These are phyloP conservation scores for Plectrocnemia conspersa DNA, from an alignment of 1,140 invertebrate genomes.

Conservation along the genomic window DNA sequence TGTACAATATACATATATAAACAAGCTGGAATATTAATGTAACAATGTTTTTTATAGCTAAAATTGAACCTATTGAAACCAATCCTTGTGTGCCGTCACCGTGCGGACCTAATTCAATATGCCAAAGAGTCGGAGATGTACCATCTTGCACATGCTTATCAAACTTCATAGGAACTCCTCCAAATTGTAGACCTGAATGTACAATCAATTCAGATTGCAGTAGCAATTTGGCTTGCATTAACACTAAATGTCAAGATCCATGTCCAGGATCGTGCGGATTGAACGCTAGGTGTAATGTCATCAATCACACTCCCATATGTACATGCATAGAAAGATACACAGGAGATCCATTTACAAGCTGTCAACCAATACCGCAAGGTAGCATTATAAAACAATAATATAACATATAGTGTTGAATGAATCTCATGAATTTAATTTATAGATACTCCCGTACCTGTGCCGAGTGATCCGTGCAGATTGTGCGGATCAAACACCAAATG, in stretches of 20 bases:
- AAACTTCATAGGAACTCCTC: conserved; percentile 56
- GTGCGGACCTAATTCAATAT: conserved; percentile 63
- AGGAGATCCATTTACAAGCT: conserved; percentile 63
- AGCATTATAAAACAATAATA: too few relatives aligned
- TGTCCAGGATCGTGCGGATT: conserved; percentile 65
- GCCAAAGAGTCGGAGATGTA: conserved; percentile 52
- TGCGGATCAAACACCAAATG: conserved; percentile 73
- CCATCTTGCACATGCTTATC: conserved; percentile 60
- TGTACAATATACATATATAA: conserved; percentile 3
- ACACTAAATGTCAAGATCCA: conserved; percentile 63
- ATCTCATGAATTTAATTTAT: too few relatives aligned
- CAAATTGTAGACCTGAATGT: conserved; percentile 65
- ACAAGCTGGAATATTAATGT: conserved; percentile 3
- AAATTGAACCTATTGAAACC: conserved; percentile 36
- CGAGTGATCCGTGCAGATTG: conserved; percentile 54
- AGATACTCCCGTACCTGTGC: conserved; percentile 42
- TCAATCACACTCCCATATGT: conserved; percentile 61
- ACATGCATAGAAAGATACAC: conserved; percentile 57
- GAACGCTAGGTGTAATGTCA: conserved; percentile 56
- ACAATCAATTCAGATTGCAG: conserved; percentile 63
- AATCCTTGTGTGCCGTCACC: conserved; percentile 60
- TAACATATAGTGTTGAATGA: too few relatives aligned
- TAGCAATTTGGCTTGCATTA: conserved; percentile 59
- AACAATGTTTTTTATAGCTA: conserved; percentile 1
- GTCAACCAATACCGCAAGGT: conserved; percentile 41